A percentile compares a stretch with the other conserved stretches of the same genome.
Evolutionary conservation across 2,113 vertebrate species (phyloP).

Genomic region (Dolichotis patagonum): DNA sequence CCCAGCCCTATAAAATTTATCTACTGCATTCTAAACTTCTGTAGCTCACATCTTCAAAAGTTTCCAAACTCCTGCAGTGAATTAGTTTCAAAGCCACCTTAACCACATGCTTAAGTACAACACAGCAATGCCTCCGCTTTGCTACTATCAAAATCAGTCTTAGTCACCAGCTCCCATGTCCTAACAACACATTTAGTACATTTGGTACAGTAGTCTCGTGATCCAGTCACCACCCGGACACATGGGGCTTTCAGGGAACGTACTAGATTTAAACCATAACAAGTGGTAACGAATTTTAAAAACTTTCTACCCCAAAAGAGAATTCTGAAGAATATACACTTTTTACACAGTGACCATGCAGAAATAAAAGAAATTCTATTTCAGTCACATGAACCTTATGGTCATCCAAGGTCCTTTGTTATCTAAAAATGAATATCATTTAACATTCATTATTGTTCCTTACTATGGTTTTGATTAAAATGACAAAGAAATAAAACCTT

Average conservation of each 20-base stretch:
- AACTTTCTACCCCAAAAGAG: neutral
- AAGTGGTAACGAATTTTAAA: neutral
- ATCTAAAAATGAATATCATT: neutral
- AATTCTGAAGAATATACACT: neutral
- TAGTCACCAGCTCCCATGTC: neutral
- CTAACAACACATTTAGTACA: neutral
- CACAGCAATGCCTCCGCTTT: neutral
- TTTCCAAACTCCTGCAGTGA: neutral
- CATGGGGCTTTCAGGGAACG: neutral
- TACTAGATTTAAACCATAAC: neutral
- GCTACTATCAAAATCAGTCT: neutral
- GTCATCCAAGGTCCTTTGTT: neutral
- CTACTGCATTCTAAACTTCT: neutral
- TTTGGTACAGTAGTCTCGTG: neutral
- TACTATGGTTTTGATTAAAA: constrained; percentile 1
- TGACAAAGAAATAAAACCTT: neutral
- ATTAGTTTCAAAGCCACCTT: neutral
- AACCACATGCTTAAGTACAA: neutral
- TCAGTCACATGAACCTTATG: neutral
- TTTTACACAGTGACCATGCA: neutral
- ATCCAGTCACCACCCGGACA: neutral
- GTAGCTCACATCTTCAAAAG: neutral
- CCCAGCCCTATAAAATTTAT: neutral
- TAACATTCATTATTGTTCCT: neutral
- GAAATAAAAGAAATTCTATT: constrained; percentile 29